Evolutionary conservation across 2,888 invertebrate genomes (phyloP).

Genomic region (Troides aeacus): DNA sequence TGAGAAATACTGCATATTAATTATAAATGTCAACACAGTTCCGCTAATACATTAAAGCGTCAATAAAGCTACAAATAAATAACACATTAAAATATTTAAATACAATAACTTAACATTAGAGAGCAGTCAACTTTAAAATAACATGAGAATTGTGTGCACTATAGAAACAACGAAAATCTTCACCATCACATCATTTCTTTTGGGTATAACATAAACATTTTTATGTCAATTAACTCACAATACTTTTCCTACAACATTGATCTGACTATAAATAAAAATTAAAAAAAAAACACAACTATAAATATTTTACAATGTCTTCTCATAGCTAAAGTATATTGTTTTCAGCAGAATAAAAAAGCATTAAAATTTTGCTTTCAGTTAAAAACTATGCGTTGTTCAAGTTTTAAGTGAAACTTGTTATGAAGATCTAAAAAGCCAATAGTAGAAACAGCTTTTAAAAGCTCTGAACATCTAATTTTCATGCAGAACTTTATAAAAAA

Average conservation of each 20-base stretch:
- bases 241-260: not conserved
- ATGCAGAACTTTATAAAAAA: too few relatives aligned
- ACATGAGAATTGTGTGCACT: conserved; percentile 47
- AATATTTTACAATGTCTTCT: too few relatives aligned
- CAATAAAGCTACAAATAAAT: conserved; percentile 79
- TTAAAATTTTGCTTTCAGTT: too few relatives aligned
- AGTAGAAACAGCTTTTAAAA: too few relatives aligned
- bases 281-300: too few relatives aligned
- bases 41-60: conserved; percentile 67
- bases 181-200: not conserved
- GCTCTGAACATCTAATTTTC: too few relatives aligned
- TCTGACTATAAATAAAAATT: too few relatives aligned
- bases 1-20: conserved; percentile 61
- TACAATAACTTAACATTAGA: conserved; percentile 78
- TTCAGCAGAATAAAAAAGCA: too few relatives aligned
- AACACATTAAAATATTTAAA: conserved; percentile 79
- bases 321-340: too few relatives aligned
- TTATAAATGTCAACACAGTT: conserved; percentile 51
- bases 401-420: too few relatives aligned
- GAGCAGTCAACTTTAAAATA: conserved; percentile 73
- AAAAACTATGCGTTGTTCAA: too few relatives aligned
- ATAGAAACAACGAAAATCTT: conserved; percentile 8
- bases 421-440: too few relatives aligned
- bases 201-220: not conserved
- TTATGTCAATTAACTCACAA: not conserved